These are phyloP conservation scores for Elgaria multicarinata DNA, from an alignment of 2,113 vertebrate species.

Conservation along the genomic window DNA sequence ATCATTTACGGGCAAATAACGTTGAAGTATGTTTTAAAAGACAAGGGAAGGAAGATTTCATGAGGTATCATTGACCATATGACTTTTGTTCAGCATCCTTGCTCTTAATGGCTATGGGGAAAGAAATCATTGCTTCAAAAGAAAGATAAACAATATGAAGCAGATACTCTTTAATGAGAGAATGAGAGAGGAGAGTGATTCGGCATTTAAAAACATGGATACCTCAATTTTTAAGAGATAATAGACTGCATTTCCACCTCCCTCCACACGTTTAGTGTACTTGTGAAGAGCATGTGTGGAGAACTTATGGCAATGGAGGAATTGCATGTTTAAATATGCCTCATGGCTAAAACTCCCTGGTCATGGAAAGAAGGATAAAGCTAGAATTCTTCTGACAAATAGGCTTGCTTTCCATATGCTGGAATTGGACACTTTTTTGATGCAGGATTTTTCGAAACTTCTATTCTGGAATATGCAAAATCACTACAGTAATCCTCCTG, in stretches of 20 bases:
- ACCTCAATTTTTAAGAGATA: neutral
- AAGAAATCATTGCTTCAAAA: neutral
- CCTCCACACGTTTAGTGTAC: no score
- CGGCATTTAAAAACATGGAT: neutral
- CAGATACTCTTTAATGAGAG: neutral
- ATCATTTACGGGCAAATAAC: neutral
- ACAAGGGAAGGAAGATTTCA: neutral
- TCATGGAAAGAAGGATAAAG: no score
- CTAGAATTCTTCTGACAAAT: no score
- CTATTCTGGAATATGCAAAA: no score
- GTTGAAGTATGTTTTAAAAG: neutral
- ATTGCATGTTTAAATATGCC: no score
- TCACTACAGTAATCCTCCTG: no score
- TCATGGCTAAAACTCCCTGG: no score
- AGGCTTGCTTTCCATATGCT: no score
- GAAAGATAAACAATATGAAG: neutral
- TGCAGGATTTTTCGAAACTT: no score
- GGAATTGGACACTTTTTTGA: no score
- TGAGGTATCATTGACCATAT: neutral
- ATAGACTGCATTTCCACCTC: neutral
- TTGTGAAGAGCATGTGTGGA: no score
- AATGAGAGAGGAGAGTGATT: neutral
- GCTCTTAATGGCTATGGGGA: neutral
- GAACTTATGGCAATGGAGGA: no score
- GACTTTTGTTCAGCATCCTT: neutral